Base-by-base conservation (phyloP, 2,797 vertebrate species). In the Lepus oiostolus region DNA sequence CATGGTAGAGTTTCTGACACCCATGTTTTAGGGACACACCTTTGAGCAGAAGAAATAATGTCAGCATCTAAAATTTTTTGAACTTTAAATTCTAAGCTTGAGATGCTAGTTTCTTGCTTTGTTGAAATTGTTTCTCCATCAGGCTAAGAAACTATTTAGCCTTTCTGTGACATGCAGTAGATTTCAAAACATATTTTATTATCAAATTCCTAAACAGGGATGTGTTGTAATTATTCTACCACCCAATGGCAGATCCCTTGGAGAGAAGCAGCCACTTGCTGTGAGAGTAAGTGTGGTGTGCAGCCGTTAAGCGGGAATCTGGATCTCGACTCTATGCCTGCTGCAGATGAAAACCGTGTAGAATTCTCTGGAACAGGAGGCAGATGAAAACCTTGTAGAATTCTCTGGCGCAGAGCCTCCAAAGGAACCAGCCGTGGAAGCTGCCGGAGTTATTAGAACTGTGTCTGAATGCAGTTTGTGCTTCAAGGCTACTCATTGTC, bases 41-140 rank as follows among this genome's bases (percentile, higher is more conserved):
- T 82, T 71, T 79, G 60, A 84, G 93, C 26, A 62, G 76, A 94
- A 80, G 52, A 14, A 77, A n/a, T 54, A 19, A 26, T 83, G 7
- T 24, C 10, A 81, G 35, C 58, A 42, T 76, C 62, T 76, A 60
- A 22, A 63, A 12, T 19, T 2, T 62, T 71, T 85, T 63, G 9
- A 32, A 42, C n/a, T 52, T 47, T 85, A 88, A 85, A 83, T 77
- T 92, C 35, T 54, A 26, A 58, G 54, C 42, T 92, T 63, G 24
- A 28, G 65, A 22, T 72, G 22, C 35, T 1, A 3, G 28, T 71
- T 83, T 67, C 30, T 24, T 79, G 32, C 7, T 63, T 79, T 35
- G 54, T 76, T 13, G 7, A 54, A 96, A 81, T 19, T 77, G 38
- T 87, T 71, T 74, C 26, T 85, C 82, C 85, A 50, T 28, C 28